A percentile compares a stretch with the other conserved stretches of the same genome.
Evolutionary conservation across 2,113 vertebrate genomes (phyloP).

Genomic region (Crotalus horridus): DNA sequence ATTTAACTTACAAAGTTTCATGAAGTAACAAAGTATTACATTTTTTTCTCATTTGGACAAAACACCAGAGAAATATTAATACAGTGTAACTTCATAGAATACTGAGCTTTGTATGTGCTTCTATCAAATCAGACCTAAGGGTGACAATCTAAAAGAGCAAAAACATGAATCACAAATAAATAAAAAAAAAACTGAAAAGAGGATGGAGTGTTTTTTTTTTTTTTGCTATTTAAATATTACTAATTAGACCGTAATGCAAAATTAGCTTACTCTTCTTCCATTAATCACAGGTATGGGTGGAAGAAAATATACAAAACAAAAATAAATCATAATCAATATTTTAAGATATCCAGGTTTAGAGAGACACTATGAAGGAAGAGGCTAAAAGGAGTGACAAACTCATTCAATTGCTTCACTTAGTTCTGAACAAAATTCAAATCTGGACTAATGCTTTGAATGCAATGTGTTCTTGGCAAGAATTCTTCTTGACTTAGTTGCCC

Average conservation of each 20-base stretch:
- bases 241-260: neutral
- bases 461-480: conserved; percentile 11
- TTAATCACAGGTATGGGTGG: neutral
- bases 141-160: neutral
- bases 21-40: neutral
- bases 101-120: neutral
- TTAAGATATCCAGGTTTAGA: neutral
- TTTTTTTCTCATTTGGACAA: neutral
- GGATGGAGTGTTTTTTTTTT: accelerated
- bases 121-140: neutral
- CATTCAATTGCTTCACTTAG: neutral
- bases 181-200: neutral
- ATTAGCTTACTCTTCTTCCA: neutral
- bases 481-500: neutral
- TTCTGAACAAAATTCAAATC: conserved; percentile 12
- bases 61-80: neutral
- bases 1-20: neutral
- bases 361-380: neutral
- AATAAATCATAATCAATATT: neutral
- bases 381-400: neutral
- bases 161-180: neutral
- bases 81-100: neutral
- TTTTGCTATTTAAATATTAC: neutral
- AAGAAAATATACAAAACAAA: neutral
- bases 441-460: conserved; percentile 3